Conservation (phyloP, 1,140 invertebrate genomes). For the Zaprionus inermis region DNA sequence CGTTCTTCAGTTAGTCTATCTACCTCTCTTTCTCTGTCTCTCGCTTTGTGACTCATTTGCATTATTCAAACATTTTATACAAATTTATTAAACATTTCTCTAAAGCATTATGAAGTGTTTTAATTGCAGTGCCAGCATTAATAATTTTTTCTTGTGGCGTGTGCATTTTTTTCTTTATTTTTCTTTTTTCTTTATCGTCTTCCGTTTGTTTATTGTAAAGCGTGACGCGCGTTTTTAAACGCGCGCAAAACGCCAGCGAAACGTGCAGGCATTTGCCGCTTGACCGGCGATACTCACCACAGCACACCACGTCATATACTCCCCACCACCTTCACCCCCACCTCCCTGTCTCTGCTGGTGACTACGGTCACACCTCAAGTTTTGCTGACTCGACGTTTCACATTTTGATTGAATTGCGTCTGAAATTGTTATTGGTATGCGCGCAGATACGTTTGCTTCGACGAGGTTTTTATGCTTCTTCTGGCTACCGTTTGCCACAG, state of each 20-base stretch:
- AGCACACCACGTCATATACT: neutral
- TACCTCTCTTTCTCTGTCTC: neutral
- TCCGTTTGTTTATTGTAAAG: constrained; percentile 8
- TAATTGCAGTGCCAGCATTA: constrained; percentile 42
- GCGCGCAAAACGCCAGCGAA: constrained; percentile 35
- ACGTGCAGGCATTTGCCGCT: constrained; percentile 64
- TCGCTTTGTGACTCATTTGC: constrained; percentile 29
- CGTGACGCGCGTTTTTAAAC: constrained; percentile 50
- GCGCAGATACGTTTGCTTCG: constrained; percentile 1
- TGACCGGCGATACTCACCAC: neutral
- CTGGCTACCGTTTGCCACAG: constrained; percentile 42
- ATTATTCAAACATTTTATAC: neutral
- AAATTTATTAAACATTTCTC: constrained; percentile 19
- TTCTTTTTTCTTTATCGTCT: constrained; percentile 10
- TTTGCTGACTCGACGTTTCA: constrained; percentile 22
- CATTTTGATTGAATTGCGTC: constrained; percentile 48
- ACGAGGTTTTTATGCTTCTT: constrained; percentile 3
- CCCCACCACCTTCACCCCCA: neutral
- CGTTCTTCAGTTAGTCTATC: constrained; percentile 14
- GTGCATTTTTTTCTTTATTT: constrained; percentile 16
- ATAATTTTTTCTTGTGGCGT: constrained; percentile 6
- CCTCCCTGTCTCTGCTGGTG: neutral
- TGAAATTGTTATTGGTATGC: constrained; percentile 27
- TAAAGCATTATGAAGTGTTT: neutral
- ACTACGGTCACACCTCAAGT: constrained; percentile 40